Evolutionary conservation across 2,888 invertebrate species (phyloP), one percentile per base, ranked within the genome.

Genomic region (Poecilobothrus nobilitatus): DNA sequence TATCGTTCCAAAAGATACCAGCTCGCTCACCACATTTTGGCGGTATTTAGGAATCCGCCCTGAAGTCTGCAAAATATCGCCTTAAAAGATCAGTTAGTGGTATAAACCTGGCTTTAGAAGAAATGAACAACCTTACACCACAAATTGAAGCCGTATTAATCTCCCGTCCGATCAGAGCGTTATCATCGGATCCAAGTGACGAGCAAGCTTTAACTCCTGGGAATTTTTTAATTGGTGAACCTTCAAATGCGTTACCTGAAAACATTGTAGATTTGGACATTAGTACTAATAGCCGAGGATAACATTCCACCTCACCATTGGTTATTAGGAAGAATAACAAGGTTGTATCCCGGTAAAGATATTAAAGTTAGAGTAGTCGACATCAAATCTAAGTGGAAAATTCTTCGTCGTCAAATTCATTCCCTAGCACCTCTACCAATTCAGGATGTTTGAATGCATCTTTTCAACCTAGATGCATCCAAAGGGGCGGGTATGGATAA

Each of bases 1-100:
- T 61, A 2, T 5, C 44, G 1, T 67, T 69, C 61, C 22, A 66
- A 8, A 37, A 68, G 75, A 76, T 68, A 64, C 77, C 12, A 67
- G 70, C n/a, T n/a, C n/a, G n/a, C n/a, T n/a, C n/a, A n/a, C n/a
- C n/a, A n/a, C n/a, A n/a, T n/a, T n/a, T n/a, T 63, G 63, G 63
- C 12, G 63, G 63, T 1, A 1, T 63, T 1, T 63, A 22, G 63
- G 63, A 63, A 22, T 1, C 63, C 1, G 22, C 63, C 7, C 12
- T 63, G 3, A 63, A 63, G 8, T 21, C 63, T 1, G 22, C 27
- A 6, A 63, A 63, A 15, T 6, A 12, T 27, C 63, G 22, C 22
- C 15, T 63, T 1, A 63, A 63, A 12, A 1, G 63, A 5, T 22
- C 9, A 1, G 1, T 21, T 7, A 1, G 2, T 2, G 27, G 3